Evolutionary conservation across 2,888 invertebrate species (phyloP).

Genomic region (Thelaira solivaga): DNA sequence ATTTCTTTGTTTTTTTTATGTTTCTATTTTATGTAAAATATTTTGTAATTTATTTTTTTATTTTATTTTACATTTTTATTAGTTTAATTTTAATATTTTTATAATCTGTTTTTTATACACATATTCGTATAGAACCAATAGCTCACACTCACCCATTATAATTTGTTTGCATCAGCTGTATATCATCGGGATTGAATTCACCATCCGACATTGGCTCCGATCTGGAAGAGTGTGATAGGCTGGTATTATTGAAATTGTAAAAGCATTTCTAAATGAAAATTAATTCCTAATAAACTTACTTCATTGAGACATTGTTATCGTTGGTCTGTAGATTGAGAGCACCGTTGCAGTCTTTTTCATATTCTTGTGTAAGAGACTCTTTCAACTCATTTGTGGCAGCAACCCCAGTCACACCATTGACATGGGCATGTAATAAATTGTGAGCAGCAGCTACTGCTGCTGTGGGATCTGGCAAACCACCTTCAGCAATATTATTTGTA

Average conservation of each 20-base stretch:
- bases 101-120: no score
- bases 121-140: no score
- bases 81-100: no score
- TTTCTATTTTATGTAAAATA: no score
- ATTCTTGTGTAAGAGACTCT: slow-evolving; percentile 65
- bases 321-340: slow-evolving; percentile 71
- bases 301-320: slow-evolving; percentile 73
- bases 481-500: slow-evolving; percentile 16
- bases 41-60: no score
- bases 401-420: slow-evolving; percentile 32
- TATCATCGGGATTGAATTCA: slow-evolving; percentile 76
- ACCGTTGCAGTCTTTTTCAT: slow-evolving; percentile 72
- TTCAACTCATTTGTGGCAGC: slow-evolving; percentile 48
- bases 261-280: slow-evolving; percentile 7
- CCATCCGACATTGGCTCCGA: slow-evolving; percentile 75
- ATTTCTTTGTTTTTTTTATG: no score
- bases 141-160: slow-evolving; percentile 74
- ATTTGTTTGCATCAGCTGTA: slow-evolving; percentile 75
- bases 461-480: slow-evolving; percentile 22
- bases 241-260: slow-evolving; percentile 45
- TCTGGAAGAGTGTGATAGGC: slow-evolving; percentile 63
- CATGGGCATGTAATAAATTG: slow-evolving; percentile 52
- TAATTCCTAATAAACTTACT: slow-evolving; percentile 66
- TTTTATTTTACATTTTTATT: no score
- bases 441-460: slow-evolving; percentile 38